phyloP scores from a whole-genome alignment of 2,113 vertebrate species.

The Lontra canadensis region DNA sequence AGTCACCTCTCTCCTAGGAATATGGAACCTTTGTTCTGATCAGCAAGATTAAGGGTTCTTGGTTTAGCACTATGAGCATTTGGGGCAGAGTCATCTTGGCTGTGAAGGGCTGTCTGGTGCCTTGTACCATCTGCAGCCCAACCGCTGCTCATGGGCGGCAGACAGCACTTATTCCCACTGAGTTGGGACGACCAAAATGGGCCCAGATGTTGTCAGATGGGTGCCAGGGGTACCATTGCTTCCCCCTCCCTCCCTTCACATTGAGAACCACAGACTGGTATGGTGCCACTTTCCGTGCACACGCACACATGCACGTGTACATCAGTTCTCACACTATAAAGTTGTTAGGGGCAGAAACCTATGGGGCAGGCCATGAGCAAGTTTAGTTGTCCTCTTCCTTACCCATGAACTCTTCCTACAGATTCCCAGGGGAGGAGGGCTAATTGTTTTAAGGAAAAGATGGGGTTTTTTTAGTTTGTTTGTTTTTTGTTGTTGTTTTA shows the following conservation, averaged over 20 bases:
- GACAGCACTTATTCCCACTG: not conserved
- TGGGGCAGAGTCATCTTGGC: not conserved
- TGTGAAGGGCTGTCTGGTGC: not conserved
- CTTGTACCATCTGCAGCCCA: not conserved
- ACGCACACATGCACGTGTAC: not conserved
- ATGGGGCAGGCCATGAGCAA: accelerated
- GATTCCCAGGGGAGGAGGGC: not conserved
- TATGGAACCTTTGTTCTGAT: not conserved
- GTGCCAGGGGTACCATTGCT: not conserved
- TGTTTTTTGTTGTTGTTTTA: no score
- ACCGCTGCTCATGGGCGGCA: not conserved
- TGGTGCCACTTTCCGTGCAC: not conserved
- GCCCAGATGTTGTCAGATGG: not conserved
- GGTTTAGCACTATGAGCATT: not conserved
- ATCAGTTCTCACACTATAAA: not conserved
- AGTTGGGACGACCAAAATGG: not conserved
- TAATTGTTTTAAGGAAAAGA: not conserved
- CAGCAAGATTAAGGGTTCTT: not conserved
- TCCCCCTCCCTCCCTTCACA: accelerated
- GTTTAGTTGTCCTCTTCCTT: not conserved
- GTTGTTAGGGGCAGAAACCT: not conserved
- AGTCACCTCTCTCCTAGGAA: not conserved
- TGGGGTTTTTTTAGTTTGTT: no score
- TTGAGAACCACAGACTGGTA: not conserved
- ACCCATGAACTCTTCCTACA: not conserved